These are phyloP conservation scores for Rhaphigaster nebulosa DNA, from an alignment of 2,888 invertebrate genomes.

Conservation along the genomic window DNA sequence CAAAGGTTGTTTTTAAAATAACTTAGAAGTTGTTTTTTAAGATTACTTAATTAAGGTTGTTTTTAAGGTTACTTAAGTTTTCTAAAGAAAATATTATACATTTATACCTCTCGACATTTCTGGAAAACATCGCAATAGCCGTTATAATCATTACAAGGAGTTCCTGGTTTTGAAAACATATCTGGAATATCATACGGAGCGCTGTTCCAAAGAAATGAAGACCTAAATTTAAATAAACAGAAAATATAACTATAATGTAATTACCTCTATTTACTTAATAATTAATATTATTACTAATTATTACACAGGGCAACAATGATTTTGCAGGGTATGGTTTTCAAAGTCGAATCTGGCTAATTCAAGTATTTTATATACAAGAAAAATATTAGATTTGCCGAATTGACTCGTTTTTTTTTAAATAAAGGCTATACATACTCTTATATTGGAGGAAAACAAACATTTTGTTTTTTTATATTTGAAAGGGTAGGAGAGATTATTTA, in stretches of 20 bases:
- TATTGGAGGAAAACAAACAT: too few species aligned
- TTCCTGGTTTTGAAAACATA: constrained; percentile 93
- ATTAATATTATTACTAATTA: too few species aligned
- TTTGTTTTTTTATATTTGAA: too few species aligned
- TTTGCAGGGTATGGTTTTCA: too few species aligned
- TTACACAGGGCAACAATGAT: too few species aligned
- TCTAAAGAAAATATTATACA: neutral
- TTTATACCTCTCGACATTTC: constrained; percentile 81
- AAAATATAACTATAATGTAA: neutral
- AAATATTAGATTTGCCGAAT: too few species aligned
- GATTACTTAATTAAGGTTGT: neutral
- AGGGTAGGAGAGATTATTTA: too few species aligned
- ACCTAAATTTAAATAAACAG: constrained; percentile 69
- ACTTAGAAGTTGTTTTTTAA: too few species aligned
- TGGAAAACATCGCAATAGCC: constrained; percentile 84
- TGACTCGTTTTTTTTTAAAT: too few species aligned
- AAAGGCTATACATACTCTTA: too few species aligned
- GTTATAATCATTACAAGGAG: constrained; percentile 93
- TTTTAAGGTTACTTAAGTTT: neutral
- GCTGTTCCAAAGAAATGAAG: constrained; percentile 92
- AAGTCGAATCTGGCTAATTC: too few species aligned
- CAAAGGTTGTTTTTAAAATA: neutral
- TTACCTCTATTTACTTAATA: neutral
- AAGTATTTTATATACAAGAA: too few species aligned
- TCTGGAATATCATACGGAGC: constrained; percentile 92